Base-by-base conservation (phyloP, 2,797 vertebrate genomes). In the Fistularia commersonii region DNA sequence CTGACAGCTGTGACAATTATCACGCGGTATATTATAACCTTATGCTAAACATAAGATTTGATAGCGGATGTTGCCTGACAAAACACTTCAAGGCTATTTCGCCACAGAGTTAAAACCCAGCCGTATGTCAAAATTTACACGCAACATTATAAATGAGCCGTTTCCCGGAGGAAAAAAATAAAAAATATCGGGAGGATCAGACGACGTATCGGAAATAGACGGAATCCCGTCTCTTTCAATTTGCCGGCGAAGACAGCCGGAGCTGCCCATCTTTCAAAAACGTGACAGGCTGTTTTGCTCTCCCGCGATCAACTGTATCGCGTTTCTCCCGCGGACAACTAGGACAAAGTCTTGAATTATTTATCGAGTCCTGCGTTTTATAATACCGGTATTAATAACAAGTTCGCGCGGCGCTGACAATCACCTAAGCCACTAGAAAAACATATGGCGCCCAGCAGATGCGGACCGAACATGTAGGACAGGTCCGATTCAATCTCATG, bases 391-490 rank as follows among this genome's bases (percentile, higher is more conserved):
- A 50, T 65, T 61, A 70, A 54, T 69, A 69, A 63, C 58, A 70
- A 57, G 69, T 43, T 41, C 11, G 23, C 48, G 50, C 37, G 48
- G 11, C 15, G 45, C 54, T 41, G 34, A 65, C 59, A 80, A 78
- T 64, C 58, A 74, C 60, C 46, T 73, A 64, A 79, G 60, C 67
- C 57, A 72, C 51, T 59, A 58, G 72, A 72, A 74, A 80, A 83
- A 64, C 76, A 85, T 82, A 79, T 69, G 77, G 77, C 43, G 6
- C 31, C 53, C 78, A 79, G 71, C 79, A 84, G 75, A 82, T 82
- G 68, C 63, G 56, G 52, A 52, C 64, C 60, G 43, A 58, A 80
- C 82, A 86, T 84, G 70, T 81, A 85, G 83, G 84, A 84, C 83
- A 74, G 69, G 62, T 77, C 69, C 78, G 80, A 85, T 75, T 85